Conservation (phyloP, 2,888 invertebrate genomes). For the Teleogryllus oceanicus region DNA sequence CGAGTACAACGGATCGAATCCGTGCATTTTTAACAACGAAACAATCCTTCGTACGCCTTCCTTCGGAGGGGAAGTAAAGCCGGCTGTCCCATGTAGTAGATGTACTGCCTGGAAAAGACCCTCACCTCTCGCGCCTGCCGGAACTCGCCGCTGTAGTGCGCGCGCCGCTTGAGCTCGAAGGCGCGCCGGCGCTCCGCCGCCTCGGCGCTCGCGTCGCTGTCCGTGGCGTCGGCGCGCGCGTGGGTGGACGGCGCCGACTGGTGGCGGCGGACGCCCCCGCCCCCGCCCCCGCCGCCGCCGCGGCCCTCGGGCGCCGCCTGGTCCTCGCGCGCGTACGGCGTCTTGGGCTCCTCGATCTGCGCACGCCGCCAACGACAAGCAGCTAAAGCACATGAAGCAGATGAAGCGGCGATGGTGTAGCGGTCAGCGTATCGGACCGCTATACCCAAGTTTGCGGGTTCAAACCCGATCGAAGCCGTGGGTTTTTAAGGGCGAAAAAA, state of each 20-base stretch:
- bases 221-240: not conserved
- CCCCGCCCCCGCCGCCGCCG: not conserved
- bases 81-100: no score
- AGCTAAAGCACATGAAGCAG: no score
- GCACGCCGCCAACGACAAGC: not conserved
- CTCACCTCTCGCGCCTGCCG: not conserved
- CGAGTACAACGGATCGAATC: no score
- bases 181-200: not conserved
- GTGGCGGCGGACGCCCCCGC: not conserved
- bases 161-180: not conserved
- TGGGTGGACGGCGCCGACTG: not conserved
- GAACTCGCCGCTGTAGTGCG: conserved; percentile 5
- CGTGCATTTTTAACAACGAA: no score
- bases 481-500: no score
- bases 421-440: no score
- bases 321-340: not conserved
- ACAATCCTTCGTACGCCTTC: no score
- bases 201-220: not conserved
- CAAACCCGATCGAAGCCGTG: no score
- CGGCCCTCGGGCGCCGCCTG: not conserved
- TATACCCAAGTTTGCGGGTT: no score
- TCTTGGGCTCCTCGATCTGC: not conserved
- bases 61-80: no score
- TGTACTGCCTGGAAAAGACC: no score
- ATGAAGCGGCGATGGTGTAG: no score